These are phyloP conservation scores for Caenorhabditis panamensis DNA, from an alignment of 2,888 invertebrate genomes.

Conservation along the genomic window DNA sequence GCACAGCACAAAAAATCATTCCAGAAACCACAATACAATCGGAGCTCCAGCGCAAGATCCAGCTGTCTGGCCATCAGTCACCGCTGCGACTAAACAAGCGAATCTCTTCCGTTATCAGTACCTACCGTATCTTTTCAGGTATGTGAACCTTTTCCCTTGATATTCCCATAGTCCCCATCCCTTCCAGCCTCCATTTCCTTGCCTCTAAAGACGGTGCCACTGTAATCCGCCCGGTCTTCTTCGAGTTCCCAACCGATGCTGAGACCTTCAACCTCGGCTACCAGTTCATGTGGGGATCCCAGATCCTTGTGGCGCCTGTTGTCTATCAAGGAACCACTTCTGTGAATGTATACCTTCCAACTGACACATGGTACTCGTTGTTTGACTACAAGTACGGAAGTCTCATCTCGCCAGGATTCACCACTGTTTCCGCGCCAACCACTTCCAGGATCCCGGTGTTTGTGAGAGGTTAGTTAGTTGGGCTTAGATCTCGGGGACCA, in stretches of 20 bases:
- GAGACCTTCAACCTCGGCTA: slow-evolving; percentile 70
- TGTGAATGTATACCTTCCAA: slow-evolving; percentile 81
- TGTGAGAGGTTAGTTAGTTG: slow-evolving; percentile 65
- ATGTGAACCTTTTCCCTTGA: background rate
- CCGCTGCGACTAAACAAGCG: slow-evolving; percentile 75
- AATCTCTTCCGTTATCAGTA: slow-evolving; percentile 78
- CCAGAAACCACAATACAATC: slow-evolving; percentile 79
- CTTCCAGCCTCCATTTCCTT: slow-evolving; percentile 72
- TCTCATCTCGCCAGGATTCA: slow-evolving; percentile 53
- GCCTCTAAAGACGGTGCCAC: slow-evolving; percentile 71
- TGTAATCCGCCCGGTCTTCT: slow-evolving; percentile 78
- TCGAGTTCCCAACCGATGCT: slow-evolving; percentile 71
- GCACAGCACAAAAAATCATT: slow-evolving; percentile 38
- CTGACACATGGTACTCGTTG: slow-evolving; percentile 81
- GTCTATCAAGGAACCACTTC: slow-evolving; percentile 62
- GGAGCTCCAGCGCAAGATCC: slow-evolving; percentile 76
- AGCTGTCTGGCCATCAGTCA: slow-evolving; percentile 77
- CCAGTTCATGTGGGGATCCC: slow-evolving; percentile 79
- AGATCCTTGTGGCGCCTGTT: slow-evolving; percentile 71
- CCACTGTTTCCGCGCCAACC: slow-evolving; percentile 72
- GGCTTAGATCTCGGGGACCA: too few relatives aligned
- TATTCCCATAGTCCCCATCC: background rate
- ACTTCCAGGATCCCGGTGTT: slow-evolving; percentile 74
- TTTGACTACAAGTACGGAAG: slow-evolving; percentile 69
- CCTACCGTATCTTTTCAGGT: slow-evolving; percentile 79